phyloP scores from a whole-genome alignment of 2,888 invertebrate genomes.

The Rotaria macrura region DNA sequence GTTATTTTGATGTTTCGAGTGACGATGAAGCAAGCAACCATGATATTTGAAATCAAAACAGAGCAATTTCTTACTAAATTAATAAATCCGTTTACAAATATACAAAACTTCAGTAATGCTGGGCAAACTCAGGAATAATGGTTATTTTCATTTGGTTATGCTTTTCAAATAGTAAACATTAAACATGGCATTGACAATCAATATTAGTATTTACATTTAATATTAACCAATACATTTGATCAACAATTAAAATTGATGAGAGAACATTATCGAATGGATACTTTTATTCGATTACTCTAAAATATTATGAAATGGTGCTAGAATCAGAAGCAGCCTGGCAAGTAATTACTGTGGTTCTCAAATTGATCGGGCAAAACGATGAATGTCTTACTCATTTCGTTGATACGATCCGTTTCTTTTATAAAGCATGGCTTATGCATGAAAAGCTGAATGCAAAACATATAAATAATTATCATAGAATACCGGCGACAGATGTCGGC shows the following conservation, averaged over 20 bases:
- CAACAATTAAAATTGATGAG: neutral
- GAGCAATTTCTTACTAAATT: neutral
- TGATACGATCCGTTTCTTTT: neutral
- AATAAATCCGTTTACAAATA: neutral
- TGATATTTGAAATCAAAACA: neutral
- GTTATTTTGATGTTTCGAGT: neutral
- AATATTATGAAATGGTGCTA: neutral
- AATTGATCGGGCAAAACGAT: neutral
- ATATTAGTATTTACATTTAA: neutral
- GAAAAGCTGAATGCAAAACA: neutral
- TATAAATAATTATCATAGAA: neutral
- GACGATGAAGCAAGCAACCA: neutral
- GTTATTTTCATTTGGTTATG: neutral
- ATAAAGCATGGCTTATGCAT: neutral
- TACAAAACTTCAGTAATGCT: neutral
- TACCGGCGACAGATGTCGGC: neutral
- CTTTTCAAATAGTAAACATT: neutral
- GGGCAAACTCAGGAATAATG: neutral
- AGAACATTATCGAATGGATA: neutral
- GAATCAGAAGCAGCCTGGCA: neutral
- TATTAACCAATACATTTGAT: neutral
- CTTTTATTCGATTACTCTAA: neutral
- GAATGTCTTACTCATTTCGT: neutral
- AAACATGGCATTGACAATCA: neutral
- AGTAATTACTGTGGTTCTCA: neutral